Evolutionary conservation across 2,888 invertebrate species (phyloP).

Genomic region (Synanthedon formicaeformis): DNA sequence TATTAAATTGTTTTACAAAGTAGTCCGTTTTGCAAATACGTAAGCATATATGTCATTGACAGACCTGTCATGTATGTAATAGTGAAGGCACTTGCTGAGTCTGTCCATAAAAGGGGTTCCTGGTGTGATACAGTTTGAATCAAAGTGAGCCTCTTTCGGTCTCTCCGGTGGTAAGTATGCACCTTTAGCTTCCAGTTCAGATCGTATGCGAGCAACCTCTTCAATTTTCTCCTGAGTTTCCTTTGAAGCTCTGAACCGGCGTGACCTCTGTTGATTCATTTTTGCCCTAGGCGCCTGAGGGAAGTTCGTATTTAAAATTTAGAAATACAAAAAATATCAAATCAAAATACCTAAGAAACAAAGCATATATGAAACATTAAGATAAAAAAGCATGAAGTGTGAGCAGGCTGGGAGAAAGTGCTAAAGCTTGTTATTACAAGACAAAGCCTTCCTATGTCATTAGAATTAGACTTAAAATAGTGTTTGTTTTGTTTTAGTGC

Average conservation of each 20-base stretch:
- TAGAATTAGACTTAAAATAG: too few species aligned
- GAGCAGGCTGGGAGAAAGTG: too few species aligned
- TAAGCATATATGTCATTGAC: too few species aligned
- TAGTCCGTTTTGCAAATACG: too few species aligned
- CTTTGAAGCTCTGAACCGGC: conserved; percentile 96
- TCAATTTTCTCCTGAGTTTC: conserved; percentile 90
- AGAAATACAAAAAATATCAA: not conserved
- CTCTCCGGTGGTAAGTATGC: conserved; percentile 87
- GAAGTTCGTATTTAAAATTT: not conserved
- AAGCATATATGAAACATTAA: not conserved
- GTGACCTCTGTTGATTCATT: conserved; percentile 99
- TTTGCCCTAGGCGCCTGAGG: conserved; percentile 94
- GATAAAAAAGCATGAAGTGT: not conserved
- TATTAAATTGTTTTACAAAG: too few species aligned
- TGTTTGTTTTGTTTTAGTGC: too few species aligned
- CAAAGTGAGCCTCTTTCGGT: conserved; percentile 93
- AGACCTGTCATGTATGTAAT: conserved; percentile 85
- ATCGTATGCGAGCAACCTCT: conserved; percentile 84
- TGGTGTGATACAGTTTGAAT: conserved; percentile 99
- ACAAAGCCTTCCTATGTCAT: too few species aligned
- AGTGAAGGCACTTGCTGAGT: conserved; percentile 85
- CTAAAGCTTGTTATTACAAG: too few species aligned
- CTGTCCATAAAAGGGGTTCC: conserved; percentile 98
- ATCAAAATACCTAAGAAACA: too few species aligned
- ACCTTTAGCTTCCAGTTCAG: conserved; percentile 79